Percentiles rank a stretch among this genome's conserved stretches.
phyloP scores from a whole-genome alignment of 1,140 invertebrate genomes.

The Drosophila guanche region DNA sequence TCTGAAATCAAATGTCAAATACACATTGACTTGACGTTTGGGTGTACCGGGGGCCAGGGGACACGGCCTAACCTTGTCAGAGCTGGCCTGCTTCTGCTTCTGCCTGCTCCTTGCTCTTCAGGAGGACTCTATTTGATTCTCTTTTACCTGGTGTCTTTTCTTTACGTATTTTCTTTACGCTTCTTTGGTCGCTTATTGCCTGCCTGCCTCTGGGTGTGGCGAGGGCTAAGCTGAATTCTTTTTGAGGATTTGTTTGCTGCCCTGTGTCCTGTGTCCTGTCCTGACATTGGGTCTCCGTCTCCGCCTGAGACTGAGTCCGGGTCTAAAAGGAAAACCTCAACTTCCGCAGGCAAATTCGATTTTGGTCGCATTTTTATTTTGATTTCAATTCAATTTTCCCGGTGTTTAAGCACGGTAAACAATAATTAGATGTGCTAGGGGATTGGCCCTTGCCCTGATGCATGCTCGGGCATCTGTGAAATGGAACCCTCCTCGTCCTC shows the following conservation, averaged over 20 bases:
- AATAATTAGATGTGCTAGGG: conserved; percentile 73
- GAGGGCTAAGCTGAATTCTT: conserved; percentile 64
- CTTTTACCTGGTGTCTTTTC: conserved; percentile 39
- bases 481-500: background rate
- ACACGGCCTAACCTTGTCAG: conserved; percentile 65
- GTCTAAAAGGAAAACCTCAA: conserved; percentile 41
- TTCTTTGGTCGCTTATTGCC: conserved; percentile 67
- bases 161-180: conserved; percentile 57
- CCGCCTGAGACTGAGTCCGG: background rate
- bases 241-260: conserved; percentile 67
- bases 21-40: conserved; percentile 67
- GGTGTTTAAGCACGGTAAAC: conserved; percentile 76
- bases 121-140: conserved; percentile 35
- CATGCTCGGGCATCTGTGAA: conserved; percentile 30
- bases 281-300: conserved; percentile 22
- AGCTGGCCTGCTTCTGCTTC: conserved; percentile 24
- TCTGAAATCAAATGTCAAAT: conserved; percentile 77
- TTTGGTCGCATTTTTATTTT: conserved; percentile 70
- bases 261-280: conserved; percentile 20
- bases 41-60: conserved; percentile 58
- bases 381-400: conserved; percentile 78
- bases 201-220: background rate
- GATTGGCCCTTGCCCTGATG: conserved; percentile 19
- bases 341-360: conserved; percentile 76
- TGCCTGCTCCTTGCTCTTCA: background rate